Conservation (phyloP, 2,888 invertebrate genomes). For the Stenotaenia linearis region DNA sequence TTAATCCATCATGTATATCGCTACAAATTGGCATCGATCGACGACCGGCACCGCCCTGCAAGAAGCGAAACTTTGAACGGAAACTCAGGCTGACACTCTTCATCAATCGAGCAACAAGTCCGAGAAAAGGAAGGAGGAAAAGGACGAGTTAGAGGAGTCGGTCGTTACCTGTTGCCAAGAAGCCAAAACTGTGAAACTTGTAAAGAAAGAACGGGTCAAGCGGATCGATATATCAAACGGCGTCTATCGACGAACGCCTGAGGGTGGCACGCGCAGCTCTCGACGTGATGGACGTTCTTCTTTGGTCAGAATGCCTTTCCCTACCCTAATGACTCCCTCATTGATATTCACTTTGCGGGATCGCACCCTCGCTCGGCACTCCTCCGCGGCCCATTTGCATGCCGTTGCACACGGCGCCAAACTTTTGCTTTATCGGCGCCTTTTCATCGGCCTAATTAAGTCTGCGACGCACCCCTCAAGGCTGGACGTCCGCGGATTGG, state of each 20-base stretch:
- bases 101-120: too few relatives aligned
- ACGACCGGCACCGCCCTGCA: too few relatives aligned
- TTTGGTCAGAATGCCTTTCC: neutral
- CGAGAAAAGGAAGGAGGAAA: neutral
- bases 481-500: neutral
- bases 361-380: neutral
- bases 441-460: neutral
- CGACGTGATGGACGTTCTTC: neutral
- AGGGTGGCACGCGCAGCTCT: neutral
- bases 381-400: neutral
- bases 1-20: too few relatives aligned
- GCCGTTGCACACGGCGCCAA: neutral
- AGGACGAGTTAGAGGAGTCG: too few relatives aligned
- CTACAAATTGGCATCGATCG: too few relatives aligned
- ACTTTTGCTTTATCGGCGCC: neutral
- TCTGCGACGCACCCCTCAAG: neutral
- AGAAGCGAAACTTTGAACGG: too few relatives aligned
- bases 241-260: neutral
- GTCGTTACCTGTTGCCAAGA: neutral
- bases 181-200: too few relatives aligned
- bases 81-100: too few relatives aligned
- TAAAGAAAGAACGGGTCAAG: neutral
- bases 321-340: neutral
- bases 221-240: neutral
- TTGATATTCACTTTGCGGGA: slow-evolving; percentile 1